Evolutionary conservation across 1,140 invertebrate species (phyloP).

Genomic region (Macrotrachela quadricornifera): DNA sequence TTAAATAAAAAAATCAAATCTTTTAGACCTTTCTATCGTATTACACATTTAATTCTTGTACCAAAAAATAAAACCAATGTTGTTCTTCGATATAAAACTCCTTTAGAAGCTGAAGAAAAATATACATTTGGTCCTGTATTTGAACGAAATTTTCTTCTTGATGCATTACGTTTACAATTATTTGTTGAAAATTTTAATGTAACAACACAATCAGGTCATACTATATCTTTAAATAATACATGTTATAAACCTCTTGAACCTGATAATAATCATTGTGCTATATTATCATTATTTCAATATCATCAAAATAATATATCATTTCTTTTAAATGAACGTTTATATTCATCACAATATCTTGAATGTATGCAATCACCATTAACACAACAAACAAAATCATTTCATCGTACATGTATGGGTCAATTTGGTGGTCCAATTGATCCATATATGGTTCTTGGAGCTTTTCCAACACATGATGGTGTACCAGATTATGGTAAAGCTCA

Average conservation of each 20-base stretch:
- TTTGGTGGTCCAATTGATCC: conserved; percentile 78
- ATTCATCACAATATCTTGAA: neutral
- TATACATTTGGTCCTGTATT: too few species aligned
- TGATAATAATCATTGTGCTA: conserved; percentile 46
- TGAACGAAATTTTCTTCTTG: conserved; percentile 32
- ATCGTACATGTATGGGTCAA: conserved; percentile 44
- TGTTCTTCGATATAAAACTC: too few species aligned
- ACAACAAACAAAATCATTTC: neutral
- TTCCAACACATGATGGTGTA: conserved; percentile 34
- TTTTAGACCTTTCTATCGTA: conserved; percentile 70
- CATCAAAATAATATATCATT: conserved; percentile 39
- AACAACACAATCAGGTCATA: too few species aligned
- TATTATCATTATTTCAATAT: conserved; percentile 75
- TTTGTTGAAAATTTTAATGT: too few species aligned
- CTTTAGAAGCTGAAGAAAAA: too few species aligned
- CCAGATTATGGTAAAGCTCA: conserved; percentile 49
- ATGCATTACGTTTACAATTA: too few species aligned
- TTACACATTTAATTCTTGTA: conserved; percentile 60
- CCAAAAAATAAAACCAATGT: conserved; percentile 31
- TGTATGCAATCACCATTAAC: conserved; percentile 2
- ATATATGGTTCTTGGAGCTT: conserved; percentile 71
- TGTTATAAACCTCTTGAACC: conserved; percentile 45
- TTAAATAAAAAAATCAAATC: too few species aligned
- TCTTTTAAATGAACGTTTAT: neutral
- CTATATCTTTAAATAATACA: conserved; percentile 35